Conservation (phyloP, 2,888 invertebrate species). For the Papilio elwesi region DNA sequence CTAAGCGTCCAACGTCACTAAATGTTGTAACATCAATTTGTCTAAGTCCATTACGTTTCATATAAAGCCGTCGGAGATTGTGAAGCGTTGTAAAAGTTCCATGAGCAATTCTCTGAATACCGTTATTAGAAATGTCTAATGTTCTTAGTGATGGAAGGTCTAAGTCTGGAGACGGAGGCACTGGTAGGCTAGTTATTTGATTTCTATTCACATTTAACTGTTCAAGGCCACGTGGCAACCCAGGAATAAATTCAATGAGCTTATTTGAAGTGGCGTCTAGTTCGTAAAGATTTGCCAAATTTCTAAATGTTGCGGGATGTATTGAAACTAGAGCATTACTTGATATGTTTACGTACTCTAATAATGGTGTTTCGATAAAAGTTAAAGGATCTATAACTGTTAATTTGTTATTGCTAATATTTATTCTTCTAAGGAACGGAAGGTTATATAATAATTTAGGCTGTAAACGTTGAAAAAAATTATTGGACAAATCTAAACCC, state of each 20-base stretch:
- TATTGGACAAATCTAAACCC: constrained; percentile 91
- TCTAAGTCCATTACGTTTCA: constrained; percentile 89
- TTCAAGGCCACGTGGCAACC: constrained; percentile 90
- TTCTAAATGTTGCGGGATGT: constrained; percentile 90
- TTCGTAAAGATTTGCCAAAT: constrained; percentile 90
- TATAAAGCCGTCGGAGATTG: constrained; percentile 87
- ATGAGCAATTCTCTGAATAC: constrained; percentile 87
- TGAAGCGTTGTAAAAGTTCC: constrained; percentile 87
- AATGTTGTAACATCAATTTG: constrained; percentile 88
- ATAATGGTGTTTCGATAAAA: constrained; percentile 87
- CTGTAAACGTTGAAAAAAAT: constrained; percentile 89
- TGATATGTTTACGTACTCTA: constrained; percentile 92
- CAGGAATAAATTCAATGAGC: constrained; percentile 90
- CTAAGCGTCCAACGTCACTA: constrained; percentile 87
- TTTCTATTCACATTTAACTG: constrained; percentile 89
- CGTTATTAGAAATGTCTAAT: constrained; percentile 90
- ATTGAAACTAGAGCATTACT: constrained; percentile 88
- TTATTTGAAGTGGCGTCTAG: constrained; percentile 90
- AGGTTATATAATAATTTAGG: constrained; percentile 89
- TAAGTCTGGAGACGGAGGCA: constrained; percentile 86
- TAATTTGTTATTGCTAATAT: constrained; percentile 90
- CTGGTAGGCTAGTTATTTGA: constrained; percentile 87
- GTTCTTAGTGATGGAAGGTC: constrained; percentile 89
- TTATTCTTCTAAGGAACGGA: constrained; percentile 89
- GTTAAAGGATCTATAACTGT: constrained; percentile 88